Base-by-base conservation (phyloP, 1,140 invertebrate species). In the Akabosia matsudoensis region DNA sequence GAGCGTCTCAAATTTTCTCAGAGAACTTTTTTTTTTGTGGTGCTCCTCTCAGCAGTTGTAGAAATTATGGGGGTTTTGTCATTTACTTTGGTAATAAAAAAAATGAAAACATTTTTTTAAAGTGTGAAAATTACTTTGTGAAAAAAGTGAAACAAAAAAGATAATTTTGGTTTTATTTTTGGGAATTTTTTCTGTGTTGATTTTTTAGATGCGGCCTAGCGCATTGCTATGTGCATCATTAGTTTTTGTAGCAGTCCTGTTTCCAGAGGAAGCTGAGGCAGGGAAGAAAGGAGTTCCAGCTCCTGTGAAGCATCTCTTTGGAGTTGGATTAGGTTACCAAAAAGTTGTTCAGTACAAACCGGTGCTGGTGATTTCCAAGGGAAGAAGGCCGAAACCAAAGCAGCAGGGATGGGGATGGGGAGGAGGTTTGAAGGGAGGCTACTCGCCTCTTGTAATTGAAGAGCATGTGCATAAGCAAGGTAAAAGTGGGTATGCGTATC, bases 271-370 rank as follows among this genome's bases (percentile, higher is more conserved):
- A 24, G 7, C 13, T 22, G 7, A 24, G 4, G 54, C 10, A 3
- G 54, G 54, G 4, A 24, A 24, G 24, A 56, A 56, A 22, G 22
- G 3, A 24, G 24, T 56, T 10, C 10, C 22, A 7, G 7, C 54
- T n/a, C 70, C 70, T 45, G 70, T 72, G 10, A 72, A 72, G 30
- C 70, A 34, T 28, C 24, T 72, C 2, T 72, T 72, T 28, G 70
- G 70, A 2, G 70, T 72, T 13, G 70, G 70, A n/a, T 26, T 72
- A 24, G 70, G 70, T 18, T 72, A 72, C 34, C 33, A 72, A 22
- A 34, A 45, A 26, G 70, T 72, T 2, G 70, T 72, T 51, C 37
- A 24, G 3, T 72, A 72, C 37, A 72, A 72, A 26, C 70, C 70
- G 24, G 70, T 72, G 18, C 34, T 72, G 3, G 70, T 72, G 4